These are phyloP conservation scores for Sinodicranocentrus sp. DNA, from an alignment of 2,888 invertebrate species.

Conservation along the genomic window DNA sequence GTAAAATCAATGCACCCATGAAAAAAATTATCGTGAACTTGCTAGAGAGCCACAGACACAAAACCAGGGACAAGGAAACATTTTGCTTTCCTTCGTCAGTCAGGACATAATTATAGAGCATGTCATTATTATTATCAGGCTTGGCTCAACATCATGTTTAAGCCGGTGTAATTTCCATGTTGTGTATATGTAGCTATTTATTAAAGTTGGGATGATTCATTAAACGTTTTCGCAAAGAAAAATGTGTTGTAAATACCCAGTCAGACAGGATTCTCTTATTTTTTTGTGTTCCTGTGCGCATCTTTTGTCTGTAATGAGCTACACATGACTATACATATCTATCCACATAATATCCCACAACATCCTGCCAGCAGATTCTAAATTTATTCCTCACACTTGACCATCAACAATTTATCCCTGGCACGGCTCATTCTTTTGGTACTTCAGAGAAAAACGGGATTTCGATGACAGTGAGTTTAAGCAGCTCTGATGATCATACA, in stretches of 20 bases:
- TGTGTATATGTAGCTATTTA: conserved; percentile 32
- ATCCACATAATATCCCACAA: conserved; percentile 18
- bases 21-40: conserved; percentile 11
- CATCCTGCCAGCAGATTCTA: conserved; percentile 46
- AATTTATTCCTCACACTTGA: conserved; percentile 17
- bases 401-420: not conserved
- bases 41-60: not conserved
- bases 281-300: not conserved
- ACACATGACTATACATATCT: too few species aligned
- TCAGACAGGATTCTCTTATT: conserved; percentile 39
- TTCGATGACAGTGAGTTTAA: conserved; percentile 20
- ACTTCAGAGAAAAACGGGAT: conserved; percentile 42
- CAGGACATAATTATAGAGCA: not conserved
- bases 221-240: not conserved
- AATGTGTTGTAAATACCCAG: conserved; percentile 21
- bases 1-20: conserved; percentile 4
- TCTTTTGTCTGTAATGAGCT: not conserved
- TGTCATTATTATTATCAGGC: conserved; percentile 4
- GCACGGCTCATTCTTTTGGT: not conserved
- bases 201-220: conserved; percentile 1
- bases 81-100: not conserved
- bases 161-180: conserved; percentile 24
- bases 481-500: not conserved
- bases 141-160: conserved; percentile 7
- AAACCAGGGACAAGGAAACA: conserved; percentile 12